Percentiles rank a stretch among this genome's conserved stretches.
These are phyloP conservation scores for rat (Rattus norvegicus) DNA, from an alignment of 2,113 vertebrate species.

Conservation along the genomic window DNA sequence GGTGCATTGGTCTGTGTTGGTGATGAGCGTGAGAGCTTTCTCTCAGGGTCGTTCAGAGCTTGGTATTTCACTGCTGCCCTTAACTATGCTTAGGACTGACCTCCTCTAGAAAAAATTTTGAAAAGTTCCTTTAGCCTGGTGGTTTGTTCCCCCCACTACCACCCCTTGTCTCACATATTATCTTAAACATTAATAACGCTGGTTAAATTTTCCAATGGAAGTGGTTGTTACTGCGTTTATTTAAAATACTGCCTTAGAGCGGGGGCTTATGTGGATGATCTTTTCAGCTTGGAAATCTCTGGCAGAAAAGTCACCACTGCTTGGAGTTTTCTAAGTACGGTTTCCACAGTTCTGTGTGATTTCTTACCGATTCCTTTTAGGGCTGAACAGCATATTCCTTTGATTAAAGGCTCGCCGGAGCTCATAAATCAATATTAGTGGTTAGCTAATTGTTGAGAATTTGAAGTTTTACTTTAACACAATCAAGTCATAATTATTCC, in stretches of 20 bases:
- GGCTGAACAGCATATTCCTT: background rate
- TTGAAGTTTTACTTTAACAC: constrained; percentile 77
- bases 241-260: constrained; percentile 28
- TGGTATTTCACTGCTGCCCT: too few species aligned
- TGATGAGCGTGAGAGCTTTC: background rate
- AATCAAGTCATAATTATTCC: constrained; percentile 61
- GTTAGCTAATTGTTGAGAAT: constrained; percentile 68
- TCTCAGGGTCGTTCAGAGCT: background rate
- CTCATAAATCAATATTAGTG: constrained; percentile 70
- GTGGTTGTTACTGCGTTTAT: background rate
- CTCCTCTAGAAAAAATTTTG: background rate
- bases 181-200: constrained; percentile 5
- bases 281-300: constrained; percentile 26
- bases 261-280: background rate
- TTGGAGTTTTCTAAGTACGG: constrained; percentile 30
- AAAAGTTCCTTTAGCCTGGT: background rate
- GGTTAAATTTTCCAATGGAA: constrained; percentile 31
- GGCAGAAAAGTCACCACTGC: constrained; percentile 30
- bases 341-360: constrained; percentile 41
- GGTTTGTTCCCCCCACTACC: background rate
- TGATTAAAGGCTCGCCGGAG: constrained; percentile 50
- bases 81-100: background rate
- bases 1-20: too few species aligned
- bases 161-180: background rate
- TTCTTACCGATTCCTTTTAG: constrained; percentile 56